phyloP scores from a whole-genome alignment of 1,140 invertebrate genomes.

The Drosophila ironensis region DNA sequence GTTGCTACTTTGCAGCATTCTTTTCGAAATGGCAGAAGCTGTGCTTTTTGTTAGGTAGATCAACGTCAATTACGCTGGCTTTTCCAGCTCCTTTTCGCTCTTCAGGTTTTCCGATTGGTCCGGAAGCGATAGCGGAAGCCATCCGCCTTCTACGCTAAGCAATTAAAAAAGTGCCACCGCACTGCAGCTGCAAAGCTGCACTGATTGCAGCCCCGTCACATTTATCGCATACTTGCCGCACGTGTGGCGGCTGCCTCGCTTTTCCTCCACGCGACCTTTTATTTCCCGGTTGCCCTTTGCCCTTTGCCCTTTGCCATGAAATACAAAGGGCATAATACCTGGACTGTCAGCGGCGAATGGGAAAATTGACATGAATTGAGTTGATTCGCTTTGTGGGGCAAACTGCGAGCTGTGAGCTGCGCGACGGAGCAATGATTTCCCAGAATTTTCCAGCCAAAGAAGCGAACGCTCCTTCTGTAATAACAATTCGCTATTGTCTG shows the following conservation, averaged over 20 bases:
- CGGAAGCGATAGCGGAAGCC: constrained; percentile 18
- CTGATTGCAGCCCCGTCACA: constrained; percentile 26
- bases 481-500: constrained; percentile 21
- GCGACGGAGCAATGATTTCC: too few species aligned
- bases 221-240: constrained; percentile 10
- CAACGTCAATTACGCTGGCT: constrained; percentile 31
- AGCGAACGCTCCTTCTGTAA: too few species aligned
- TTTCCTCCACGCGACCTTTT: constrained; percentile 39
- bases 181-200: constrained; percentile 2
- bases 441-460: background rate
- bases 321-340: constrained; percentile 28
- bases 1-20: constrained; percentile 40
- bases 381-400: constrained; percentile 34
- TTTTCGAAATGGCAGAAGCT: background rate
- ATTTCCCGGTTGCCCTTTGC: constrained; percentile 10
- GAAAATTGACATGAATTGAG: constrained; percentile 46
- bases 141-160: constrained; percentile 19
- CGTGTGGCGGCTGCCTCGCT: constrained; percentile 19
- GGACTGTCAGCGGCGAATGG: constrained; percentile 15
- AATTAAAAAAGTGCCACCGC: constrained; percentile 29
- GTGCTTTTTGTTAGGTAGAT: constrained; percentile 36
- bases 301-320: background rate
- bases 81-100: constrained; percentile 10
- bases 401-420: too few species aligned
- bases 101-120: constrained; percentile 10